Evolutionary conservation across 2,797 vertebrate species (phyloP).

Genomic region (Tamandua tetradactyla): DNA sequence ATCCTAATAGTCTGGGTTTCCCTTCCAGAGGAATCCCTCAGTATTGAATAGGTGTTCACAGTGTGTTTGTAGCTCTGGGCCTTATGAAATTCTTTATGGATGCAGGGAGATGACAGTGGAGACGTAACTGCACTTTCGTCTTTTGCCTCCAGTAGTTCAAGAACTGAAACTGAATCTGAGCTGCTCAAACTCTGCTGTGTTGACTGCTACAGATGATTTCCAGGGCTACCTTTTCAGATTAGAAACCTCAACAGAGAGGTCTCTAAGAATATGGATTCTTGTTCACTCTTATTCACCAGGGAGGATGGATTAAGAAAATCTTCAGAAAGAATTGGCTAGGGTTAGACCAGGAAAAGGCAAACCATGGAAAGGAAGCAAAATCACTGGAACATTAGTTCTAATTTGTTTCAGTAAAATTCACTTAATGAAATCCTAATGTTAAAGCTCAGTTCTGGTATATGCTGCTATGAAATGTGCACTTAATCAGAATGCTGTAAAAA

Average conservation of each 20-base stretch:
- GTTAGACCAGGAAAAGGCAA: constrained; percentile 35
- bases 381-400: not conserved
- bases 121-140: not conserved
- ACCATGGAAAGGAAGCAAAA: constrained; percentile 55
- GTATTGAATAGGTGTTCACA: not conserved
- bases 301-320: constrained; percentile 54
- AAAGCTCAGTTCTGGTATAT: not conserved
- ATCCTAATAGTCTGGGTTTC: constrained; percentile 2
- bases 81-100: not conserved
- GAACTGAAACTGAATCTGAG: not conserved
- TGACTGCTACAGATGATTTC: not conserved
- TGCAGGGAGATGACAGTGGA: not conserved
- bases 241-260: constrained; percentile 62
- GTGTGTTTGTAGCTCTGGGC: not conserved
- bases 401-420: constrained; percentile 67
- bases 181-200: not conserved
- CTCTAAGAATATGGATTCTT: constrained; percentile 66
- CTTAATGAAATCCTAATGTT: constrained; percentile 57
- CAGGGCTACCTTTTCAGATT: constrained; percentile 45
- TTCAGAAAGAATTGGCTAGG: constrained; percentile 66
- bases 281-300: not conserved
- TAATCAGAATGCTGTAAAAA: constrained; percentile 43
- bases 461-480: not conserved
- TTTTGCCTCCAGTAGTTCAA: not conserved
- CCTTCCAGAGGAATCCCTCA: not conserved